phyloP scores from a whole-genome alignment of 2,797 vertebrate species.

The Selene dorsalis region DNA sequence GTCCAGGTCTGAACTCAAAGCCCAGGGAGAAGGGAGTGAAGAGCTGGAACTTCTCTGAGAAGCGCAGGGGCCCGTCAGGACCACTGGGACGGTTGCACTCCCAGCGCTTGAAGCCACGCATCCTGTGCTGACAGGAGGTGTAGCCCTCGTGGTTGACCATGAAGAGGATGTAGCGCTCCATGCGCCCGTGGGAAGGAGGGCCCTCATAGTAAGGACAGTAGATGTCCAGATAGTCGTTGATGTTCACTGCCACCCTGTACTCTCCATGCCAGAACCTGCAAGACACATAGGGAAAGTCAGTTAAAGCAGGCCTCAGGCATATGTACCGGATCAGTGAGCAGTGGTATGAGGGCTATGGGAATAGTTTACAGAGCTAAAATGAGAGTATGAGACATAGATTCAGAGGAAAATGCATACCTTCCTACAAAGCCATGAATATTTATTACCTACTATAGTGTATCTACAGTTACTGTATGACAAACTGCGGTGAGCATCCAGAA shows the following conservation, averaged over 20 bases:
- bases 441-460: conserved; percentile 24
- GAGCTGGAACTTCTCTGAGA: conserved; percentile 98
- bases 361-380: conserved; percentile 28
- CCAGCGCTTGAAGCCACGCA: conserved; percentile 97
- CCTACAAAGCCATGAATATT: conserved; percentile 57
- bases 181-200: conserved; percentile 89
- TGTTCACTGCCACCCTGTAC: conserved; percentile 95
- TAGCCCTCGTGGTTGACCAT: conserved; percentile 97
- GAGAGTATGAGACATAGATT: conserved; percentile 3
- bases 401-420: conserved; percentile 20
- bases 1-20: conserved; percentile 96
- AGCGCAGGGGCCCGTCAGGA: conserved; percentile 93
- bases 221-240: conserved; percentile 98
- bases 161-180: conserved; percentile 96
- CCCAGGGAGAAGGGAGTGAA: conserved; percentile 98
- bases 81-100: conserved; percentile 95
- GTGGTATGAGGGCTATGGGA: conserved; percentile 5
- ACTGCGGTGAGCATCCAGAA: conserved; percentile 27
- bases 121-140: conserved; percentile 92
- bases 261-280: conserved; percentile 91
- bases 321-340: conserved; percentile 10
- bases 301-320: conserved; percentile 14
- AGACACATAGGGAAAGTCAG: conserved; percentile 14
- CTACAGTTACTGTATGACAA: conserved; percentile 60
- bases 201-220: conserved; percentile 96